Percentiles rank a stretch among this genome's conserved stretches.
These are phyloP conservation scores for Semicossyphus pulcher DNA, from an alignment of 2,113 vertebrate species.

Conservation along the genomic window DNA sequence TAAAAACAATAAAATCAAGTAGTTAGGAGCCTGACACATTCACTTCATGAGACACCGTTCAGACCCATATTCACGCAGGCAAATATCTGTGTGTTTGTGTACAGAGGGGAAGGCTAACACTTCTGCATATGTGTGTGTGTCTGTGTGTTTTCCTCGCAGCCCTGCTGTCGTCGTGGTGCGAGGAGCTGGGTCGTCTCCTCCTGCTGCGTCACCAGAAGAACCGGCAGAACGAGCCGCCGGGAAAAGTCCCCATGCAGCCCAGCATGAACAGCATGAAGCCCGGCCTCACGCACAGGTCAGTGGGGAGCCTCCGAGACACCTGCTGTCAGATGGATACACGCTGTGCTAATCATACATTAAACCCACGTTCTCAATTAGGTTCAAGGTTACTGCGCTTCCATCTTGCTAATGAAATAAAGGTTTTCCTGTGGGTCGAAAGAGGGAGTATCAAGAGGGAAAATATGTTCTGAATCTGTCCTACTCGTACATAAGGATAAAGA, in stretches of 20 bases:
- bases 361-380: background rate
- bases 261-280: slow-evolving; percentile 99
- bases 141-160: slow-evolving; percentile 83
- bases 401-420: background rate
- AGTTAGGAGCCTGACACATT: slow-evolving; percentile 20
- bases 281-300: slow-evolving; percentile 97
- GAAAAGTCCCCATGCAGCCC: slow-evolving; percentile 98
- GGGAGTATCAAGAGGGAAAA: no score
- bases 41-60: background rate
- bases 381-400: background rate
- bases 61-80: background rate
- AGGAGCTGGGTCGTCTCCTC: slow-evolving; percentile 97
- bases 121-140: slow-evolving; percentile 9
- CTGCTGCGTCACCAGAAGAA: slow-evolving; percentile 99
- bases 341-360: background rate
- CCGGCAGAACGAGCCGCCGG: slow-evolving; percentile 95
- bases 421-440: background rate
- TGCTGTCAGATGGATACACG: slow-evolving; percentile 5
- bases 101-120: background rate
- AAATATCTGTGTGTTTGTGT: slow-evolving; percentile 16
- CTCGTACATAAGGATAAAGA: no score
- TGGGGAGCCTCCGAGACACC: slow-evolving; percentile 7
- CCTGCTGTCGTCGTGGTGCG: slow-evolving; percentile 98
- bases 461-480: no score
- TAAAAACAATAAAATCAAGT: background rate